These are phyloP conservation scores for Bombycilla garrulus DNA, from an alignment of 2,113 vertebrate genomes.

Conservation along the genomic window DNA sequence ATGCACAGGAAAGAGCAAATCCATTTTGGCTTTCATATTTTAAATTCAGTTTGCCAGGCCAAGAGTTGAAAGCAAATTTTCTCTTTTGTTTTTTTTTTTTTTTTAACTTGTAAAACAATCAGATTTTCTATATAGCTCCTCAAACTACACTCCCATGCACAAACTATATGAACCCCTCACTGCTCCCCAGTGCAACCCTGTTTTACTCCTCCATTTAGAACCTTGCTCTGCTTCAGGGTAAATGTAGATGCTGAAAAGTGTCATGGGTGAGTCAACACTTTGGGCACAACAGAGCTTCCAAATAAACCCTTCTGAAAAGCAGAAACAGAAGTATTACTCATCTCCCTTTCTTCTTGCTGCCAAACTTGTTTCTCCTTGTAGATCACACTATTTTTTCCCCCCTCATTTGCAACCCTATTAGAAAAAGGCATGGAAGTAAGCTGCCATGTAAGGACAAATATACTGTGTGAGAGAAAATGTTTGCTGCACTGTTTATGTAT, in stretches of 20 bases:
- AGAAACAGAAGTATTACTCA: slow-evolving; percentile 43
- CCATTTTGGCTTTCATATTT: not conserved
- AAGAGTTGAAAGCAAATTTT: not conserved
- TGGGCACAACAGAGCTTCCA: slow-evolving; percentile 5
- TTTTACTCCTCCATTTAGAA: not conserved
- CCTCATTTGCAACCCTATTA: not conserved
- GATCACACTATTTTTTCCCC: not conserved
- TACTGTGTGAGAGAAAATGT: not conserved
- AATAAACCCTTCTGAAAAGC: slow-evolving; percentile 21
- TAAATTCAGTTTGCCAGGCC: not conserved
- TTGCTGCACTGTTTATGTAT: not conserved
- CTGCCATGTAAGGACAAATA: not conserved
- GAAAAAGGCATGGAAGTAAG: not conserved
- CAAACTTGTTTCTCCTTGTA: slow-evolving; percentile 13
- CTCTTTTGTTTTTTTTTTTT: not conserved
- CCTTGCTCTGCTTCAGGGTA: not conserved
- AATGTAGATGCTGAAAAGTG: not conserved
- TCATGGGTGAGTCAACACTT: not conserved
- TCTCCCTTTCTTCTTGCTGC: not conserved
- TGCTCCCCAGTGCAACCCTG: not conserved
- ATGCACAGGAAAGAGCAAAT: not conserved
- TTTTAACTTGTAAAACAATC: not conserved
- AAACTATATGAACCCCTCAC: not conserved
- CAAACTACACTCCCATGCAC: not conserved
- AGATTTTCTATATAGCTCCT: not conserved